Base-by-base conservation (phyloP, 2,888 invertebrate genomes). In the Scaptomyza cyrtandrae region DNA sequence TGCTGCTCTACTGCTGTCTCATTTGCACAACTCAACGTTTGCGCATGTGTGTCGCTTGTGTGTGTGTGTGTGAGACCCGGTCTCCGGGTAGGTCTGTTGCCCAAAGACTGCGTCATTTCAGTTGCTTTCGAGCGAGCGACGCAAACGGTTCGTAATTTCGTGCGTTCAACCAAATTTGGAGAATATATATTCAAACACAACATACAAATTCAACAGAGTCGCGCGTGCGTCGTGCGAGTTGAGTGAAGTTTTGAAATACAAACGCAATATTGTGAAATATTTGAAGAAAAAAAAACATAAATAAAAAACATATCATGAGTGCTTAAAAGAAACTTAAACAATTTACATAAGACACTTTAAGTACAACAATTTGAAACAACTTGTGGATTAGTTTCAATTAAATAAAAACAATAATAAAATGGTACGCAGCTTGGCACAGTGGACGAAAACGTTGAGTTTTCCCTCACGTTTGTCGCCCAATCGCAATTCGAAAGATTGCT, bases 391-490 rank as follows among this genome's bases (percentile, higher is more conserved):
- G 68, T 85, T 81, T 85, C 77, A 69, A 73, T 58, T 14, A 31
- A 54, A 63, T 27, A 24, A 43, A 50, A 53, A 43, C 27, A 55
- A 31, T 7, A 33, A 58, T 39, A 90, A 88, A 82, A 97, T 97
- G 97, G 97, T 97, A 93, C 96, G 97, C 86, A 97, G 96, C 93
- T 93, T 97, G 90, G 95, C 96, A 71, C 96, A 97, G 94, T 97
- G 97, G 97, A 97, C 97, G 93, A 97, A 97, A 94, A 97, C 97
- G 84, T 94, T 97, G 91, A 97, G 97, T 94, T 97, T 97, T 92
- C 97, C 97, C 71, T 95, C 97, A 89, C 94, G 97, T 92, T 94
- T 97, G 90, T 96, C 96, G 67, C 96, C 97, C 14, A 96, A 96
- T 91, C 95, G 96, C 89, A 95, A 95, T 60, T 95, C 95, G 43